phyloP scores from a whole-genome alignment of 2,113 vertebrate species.

The Poecile atricapillus region DNA sequence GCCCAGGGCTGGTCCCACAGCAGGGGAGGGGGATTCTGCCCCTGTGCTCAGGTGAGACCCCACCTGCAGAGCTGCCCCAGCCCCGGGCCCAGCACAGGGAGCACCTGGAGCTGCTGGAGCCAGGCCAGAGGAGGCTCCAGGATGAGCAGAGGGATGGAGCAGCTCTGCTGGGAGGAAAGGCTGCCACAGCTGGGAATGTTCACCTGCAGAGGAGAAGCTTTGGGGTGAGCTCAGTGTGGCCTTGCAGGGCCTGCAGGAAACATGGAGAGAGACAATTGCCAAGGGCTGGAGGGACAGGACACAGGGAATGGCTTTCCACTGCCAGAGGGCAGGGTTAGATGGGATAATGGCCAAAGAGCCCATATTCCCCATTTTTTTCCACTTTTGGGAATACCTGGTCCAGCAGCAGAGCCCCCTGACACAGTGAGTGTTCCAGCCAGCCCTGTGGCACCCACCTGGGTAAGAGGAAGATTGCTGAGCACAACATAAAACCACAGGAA shows the following conservation, averaged over 20 bases:
- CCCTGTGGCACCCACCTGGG: neutral
- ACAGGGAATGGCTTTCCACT: neutral
- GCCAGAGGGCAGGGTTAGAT: neutral
- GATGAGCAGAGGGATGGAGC: neutral
- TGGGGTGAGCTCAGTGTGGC: neutral
- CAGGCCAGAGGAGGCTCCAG: neutral
- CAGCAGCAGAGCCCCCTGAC: neutral
- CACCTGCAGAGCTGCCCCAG: neutral
- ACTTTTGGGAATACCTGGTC: neutral
- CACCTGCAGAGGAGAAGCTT: neutral
- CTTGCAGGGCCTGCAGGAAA: neutral
- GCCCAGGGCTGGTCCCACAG: neutral
- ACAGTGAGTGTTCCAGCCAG: neutral
- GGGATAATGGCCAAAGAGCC: too few species aligned
- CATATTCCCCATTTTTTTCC: neutral
- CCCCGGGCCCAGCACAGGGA: neutral
- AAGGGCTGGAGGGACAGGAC: neutral
- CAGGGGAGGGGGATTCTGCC: neutral
- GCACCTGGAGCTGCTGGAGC: neutral
- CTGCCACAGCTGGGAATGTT: neutral
- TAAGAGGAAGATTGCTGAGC: neutral
- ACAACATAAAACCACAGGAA: accelerated
- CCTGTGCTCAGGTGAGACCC: neutral
- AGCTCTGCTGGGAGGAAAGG: neutral
- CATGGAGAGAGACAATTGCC: neutral